Evolutionary conservation across 1,140 invertebrate species (phyloP).

Genomic region (Caerostris extrusa): DNA sequence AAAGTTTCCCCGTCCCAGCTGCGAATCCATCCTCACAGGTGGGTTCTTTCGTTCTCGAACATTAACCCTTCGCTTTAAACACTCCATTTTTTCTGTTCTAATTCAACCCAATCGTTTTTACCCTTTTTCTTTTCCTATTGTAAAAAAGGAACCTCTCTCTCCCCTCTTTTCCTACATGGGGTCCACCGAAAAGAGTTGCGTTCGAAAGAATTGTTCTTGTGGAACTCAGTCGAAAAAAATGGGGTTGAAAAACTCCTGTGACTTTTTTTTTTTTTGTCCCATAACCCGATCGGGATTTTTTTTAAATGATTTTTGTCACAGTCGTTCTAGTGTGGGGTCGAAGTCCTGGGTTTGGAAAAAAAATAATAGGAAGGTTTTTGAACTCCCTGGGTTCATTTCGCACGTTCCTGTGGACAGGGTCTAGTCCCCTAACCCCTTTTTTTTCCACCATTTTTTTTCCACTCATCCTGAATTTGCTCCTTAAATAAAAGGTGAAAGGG

Average conservation of each 20-base stretch:
- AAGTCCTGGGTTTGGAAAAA: conserved; percentile 1
- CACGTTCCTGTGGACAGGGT: conserved; percentile 5
- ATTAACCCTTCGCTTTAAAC: conserved; percentile 8
- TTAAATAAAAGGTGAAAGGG: neutral
- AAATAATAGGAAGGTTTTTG: neutral
- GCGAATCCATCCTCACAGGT: neutral
- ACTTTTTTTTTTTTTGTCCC: neutral
- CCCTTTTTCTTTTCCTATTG: neutral
- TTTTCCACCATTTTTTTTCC: neutral
- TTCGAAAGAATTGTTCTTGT: conserved; percentile 5
- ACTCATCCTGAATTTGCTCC: neutral
- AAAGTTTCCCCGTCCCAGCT: conserved; percentile 30
- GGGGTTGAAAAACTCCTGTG: neutral
- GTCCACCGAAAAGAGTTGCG: neutral
- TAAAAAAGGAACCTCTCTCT: neutral
- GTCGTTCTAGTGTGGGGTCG: conserved; percentile 1
- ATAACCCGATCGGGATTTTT: neutral
- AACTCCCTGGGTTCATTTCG: conserved; percentile 37
- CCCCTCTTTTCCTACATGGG: neutral
- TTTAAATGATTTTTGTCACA: conserved; percentile 24
- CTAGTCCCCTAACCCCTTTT: neutral
- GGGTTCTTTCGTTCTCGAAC: neutral
- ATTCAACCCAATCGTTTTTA: neutral
- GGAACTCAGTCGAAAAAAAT: neutral
- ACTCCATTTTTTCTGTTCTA: neutral